Percentiles rank a stretch among this genome's conserved stretches.
phyloP scores from a whole-genome alignment of 2,888 invertebrate genomes.

The Bedellia somnulentella region DNA sequence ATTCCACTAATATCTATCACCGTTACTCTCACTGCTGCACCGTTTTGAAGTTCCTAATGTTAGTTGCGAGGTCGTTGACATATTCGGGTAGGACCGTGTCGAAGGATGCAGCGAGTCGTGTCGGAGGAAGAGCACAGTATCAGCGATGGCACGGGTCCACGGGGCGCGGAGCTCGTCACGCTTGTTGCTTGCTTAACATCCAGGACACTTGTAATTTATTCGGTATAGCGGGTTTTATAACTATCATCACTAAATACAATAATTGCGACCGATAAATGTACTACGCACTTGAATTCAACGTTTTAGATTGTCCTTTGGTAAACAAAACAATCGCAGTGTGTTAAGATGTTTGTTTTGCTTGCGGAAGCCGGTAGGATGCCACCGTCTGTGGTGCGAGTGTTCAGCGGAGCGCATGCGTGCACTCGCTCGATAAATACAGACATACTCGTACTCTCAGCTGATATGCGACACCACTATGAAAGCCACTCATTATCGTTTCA shows the following conservation, averaged over 20 bases:
- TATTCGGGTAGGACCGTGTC: slow-evolving; percentile 24
- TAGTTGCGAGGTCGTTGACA: slow-evolving; percentile 17
- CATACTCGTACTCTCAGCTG: slow-evolving; percentile 17
- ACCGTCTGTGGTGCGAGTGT: slow-evolving; percentile 10
- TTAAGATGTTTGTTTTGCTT: slow-evolving; percentile 51
- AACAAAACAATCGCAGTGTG: slow-evolving; percentile 1
- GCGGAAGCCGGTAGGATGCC: slow-evolving; percentile 17
- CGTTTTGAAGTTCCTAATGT: background rate
- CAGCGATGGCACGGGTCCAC: slow-evolving; percentile 26
- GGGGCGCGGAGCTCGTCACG: slow-evolving; percentile 35
- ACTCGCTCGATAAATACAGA: slow-evolving; percentile 36
- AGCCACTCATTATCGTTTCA: slow-evolving; percentile 5
- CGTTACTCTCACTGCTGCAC: slow-evolving; percentile 8
- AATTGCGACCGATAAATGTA: no score
- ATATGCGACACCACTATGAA: slow-evolving; percentile 12
- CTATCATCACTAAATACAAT: no score
- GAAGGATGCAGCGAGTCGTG: slow-evolving; percentile 34
- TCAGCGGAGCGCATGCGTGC: slow-evolving; percentile 36
- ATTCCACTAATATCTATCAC: no score
- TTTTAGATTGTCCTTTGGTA: no score
- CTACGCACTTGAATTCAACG: no score
- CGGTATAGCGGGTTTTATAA: no score
- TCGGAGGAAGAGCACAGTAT: slow-evolving; percentile 32
- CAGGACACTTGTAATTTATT: no score
- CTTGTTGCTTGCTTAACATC: slow-evolving; percentile 26